Base-by-base conservation (phyloP, 2,113 vertebrate genomes). In the Carassius gibelio region DNA sequence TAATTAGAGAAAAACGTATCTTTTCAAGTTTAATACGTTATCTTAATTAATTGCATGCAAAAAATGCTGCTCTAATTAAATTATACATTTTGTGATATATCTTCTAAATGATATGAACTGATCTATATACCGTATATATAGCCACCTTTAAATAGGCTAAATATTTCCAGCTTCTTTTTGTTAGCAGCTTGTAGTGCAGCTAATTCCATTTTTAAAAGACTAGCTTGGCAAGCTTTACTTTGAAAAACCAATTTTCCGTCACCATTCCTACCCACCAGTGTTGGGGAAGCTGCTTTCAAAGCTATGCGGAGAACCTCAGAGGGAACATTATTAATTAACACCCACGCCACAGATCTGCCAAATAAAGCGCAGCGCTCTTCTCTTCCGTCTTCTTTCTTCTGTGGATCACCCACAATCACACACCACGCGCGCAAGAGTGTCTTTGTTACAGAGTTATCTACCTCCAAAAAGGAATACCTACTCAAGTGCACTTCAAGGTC, bases 281-380 rank as follows among this genome's bases (percentile, higher is more conserved):
- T 38, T 4, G 36, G 36, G 36, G 36, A 38, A 38, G 36, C 36
- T 38, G 36, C 36, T 42, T 81, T 75, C 76, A 30, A 45, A 75
- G 42, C 57, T 83, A 85, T 36, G 59, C 52, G 36, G 77, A 87
- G 64, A 82, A 80, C 48, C 85, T 81, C 66, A 34, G 81, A 89
- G 83, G 78, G 48, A 81, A 74, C 72, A 87, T 86, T 86, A 89
- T 84, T 89, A 87, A 89, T 87, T 89, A 87, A 89, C 86, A 82
- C 88, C 88, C 81, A 87, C 88, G 85, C 81, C 75, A 86, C 86
- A 87, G 81, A 85, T 80, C 77, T 87, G 52, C 74, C 42, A 19
- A 89, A 83, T 84, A 85, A 86, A 83, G 83, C 75, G 34, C 45
- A 80, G 76, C 69, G 48, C 45, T 84, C 68, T 21, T 19, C 74